phyloP scores from a whole-genome alignment of 2,113 vertebrate genomes.

The Lophotis ruficrista region DNA sequence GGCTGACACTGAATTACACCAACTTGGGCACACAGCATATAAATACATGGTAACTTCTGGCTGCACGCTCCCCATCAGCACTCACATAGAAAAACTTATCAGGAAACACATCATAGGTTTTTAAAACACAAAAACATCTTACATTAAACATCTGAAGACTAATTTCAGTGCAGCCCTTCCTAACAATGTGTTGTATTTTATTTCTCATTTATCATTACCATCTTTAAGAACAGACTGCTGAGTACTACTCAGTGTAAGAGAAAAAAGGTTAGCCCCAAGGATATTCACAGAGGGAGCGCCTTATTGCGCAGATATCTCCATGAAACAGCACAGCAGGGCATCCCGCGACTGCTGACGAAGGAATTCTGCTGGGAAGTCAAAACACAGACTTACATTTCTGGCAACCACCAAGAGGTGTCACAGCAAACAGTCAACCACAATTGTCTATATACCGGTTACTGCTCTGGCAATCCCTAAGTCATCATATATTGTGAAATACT shows the following conservation, averaged over 20 bases:
- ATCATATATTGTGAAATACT: not conserved
- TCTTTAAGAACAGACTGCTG: not conserved
- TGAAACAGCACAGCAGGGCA: slow-evolving; percentile 17
- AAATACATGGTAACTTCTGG: not conserved
- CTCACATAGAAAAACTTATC: not conserved
- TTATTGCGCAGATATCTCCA: not conserved
- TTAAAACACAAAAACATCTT: not conserved
- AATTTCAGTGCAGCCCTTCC: not conserved
- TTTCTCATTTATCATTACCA: not conserved
- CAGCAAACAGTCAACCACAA: slow-evolving; percentile 11
- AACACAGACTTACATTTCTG: slow-evolving; percentile 33
- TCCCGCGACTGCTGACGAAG: not conserved
- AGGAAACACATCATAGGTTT: not conserved
- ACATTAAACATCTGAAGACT: not conserved
- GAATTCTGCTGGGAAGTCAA: slow-evolving; percentile 41
- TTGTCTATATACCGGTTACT: not conserved
- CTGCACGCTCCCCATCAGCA: not conserved
- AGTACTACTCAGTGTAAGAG: not conserved
- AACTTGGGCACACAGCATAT: not conserved
- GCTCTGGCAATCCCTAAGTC: not conserved
- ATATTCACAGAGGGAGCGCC: not conserved
- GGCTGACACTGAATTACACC: not conserved
- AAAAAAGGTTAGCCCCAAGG: not conserved
- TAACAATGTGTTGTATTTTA: not conserved
- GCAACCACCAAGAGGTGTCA: slow-evolving; percentile 37